phyloP scores from a whole-genome alignment of 2,797 vertebrate species.

The Mus spretus region DNA sequence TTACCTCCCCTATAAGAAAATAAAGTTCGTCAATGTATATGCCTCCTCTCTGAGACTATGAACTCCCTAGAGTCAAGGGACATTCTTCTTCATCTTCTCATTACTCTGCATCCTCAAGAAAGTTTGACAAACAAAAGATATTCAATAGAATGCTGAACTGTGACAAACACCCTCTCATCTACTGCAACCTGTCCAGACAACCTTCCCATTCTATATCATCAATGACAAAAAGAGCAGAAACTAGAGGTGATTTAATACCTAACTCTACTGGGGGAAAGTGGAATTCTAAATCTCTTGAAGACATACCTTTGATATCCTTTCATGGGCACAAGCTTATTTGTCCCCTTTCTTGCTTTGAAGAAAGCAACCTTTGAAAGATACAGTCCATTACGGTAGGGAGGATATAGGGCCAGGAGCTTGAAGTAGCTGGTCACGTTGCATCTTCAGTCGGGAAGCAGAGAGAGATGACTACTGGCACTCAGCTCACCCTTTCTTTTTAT shows the following conservation, averaged over 20 bases:
- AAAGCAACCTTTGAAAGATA: not conserved
- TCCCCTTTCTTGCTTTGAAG: not conserved
- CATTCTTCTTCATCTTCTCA: not conserved
- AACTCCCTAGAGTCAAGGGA: not conserved
- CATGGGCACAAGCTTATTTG: not conserved
- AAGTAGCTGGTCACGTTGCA: not conserved
- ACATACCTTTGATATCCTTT: slow-evolving; percentile 9
- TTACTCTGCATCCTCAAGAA: not conserved
- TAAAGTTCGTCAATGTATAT: not conserved
- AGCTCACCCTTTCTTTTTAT: not conserved
- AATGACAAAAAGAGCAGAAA: not conserved
- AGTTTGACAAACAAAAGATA: not conserved
- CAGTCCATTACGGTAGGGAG: too few species aligned
- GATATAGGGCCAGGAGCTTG: not conserved
- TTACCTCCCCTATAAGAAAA: not conserved
- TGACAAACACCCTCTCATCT: not conserved
- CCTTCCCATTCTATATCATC: not conserved
- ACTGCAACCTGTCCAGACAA: not conserved
- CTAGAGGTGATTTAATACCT: not conserved
- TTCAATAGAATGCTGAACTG: not conserved
- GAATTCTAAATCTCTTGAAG: slow-evolving; percentile 48
- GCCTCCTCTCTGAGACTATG: not conserved
- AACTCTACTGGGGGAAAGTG: not conserved
- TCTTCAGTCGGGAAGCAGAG: not conserved
- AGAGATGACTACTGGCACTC: not conserved